phyloP scores from a whole-genome alignment of 2,797 vertebrate genomes.

The Rhinatrema bivittatum region DNA sequence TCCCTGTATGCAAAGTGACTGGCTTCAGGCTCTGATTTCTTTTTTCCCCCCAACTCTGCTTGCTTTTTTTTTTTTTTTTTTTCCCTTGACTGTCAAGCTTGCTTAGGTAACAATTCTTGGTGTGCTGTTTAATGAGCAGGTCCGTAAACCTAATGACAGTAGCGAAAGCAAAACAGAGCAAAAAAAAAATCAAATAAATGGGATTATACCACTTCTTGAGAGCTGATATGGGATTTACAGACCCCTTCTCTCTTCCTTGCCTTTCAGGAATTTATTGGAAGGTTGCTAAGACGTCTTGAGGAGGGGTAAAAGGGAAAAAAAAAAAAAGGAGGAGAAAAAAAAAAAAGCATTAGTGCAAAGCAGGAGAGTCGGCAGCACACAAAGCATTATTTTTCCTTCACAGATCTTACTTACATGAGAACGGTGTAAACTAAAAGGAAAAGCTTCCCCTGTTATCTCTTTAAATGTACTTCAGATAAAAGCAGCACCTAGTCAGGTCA shows the following conservation, averaged over 20 bases:
- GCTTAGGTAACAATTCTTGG: slow-evolving; percentile 72
- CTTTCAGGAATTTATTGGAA: slow-evolving; percentile 35
- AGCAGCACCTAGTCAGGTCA: slow-evolving; percentile 61
- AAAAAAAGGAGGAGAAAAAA: no score
- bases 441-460: slow-evolving; percentile 63
- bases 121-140: slow-evolving; percentile 66
- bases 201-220: slow-evolving; percentile 31
- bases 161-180: slow-evolving; percentile 35
- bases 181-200: slow-evolving; percentile 41
- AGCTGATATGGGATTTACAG: slow-evolving; percentile 29
- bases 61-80: slow-evolving; percentile 14
- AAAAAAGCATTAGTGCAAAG: slow-evolving; percentile 22
- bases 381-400: slow-evolving; percentile 30
- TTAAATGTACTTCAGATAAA: slow-evolving; percentile 73
- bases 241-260: slow-evolving; percentile 37
- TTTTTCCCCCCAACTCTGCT: slow-evolving; percentile 24
- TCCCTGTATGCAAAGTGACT: slow-evolving; percentile 56
- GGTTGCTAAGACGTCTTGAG: slow-evolving; percentile 19
- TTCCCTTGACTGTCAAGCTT: slow-evolving; percentile 54
- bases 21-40: slow-evolving; percentile 56
- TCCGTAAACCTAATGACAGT: slow-evolving; percentile 52
- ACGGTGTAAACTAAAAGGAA: slow-evolving; percentile 44
- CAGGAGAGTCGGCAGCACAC: slow-evolving; percentile 28
- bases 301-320: no score
- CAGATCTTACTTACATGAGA: slow-evolving; percentile 26